A percentile compares a stretch with the other conserved stretches of the same genome.
phyloP scores from a whole-genome alignment of 2,888 invertebrate genomes.

The Palloptera scutellata region DNA sequence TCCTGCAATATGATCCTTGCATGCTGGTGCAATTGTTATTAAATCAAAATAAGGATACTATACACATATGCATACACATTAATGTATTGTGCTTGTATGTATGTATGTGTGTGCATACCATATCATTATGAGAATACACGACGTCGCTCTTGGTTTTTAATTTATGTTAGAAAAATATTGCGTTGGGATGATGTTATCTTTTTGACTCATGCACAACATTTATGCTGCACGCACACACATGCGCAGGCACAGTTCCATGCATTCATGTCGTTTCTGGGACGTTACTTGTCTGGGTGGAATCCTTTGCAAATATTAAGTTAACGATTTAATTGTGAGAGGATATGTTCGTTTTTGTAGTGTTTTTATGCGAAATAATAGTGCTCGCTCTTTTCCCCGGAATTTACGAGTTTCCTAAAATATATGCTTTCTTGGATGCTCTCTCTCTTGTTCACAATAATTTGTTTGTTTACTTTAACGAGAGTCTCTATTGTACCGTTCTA shows the following conservation, averaged over 20 bases:
- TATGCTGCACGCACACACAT: background rate
- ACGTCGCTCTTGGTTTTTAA: background rate
- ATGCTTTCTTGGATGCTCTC: background rate
- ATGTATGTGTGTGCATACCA: background rate
- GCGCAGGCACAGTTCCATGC: background rate
- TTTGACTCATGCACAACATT: background rate
- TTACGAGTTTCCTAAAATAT: background rate
- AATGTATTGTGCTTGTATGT: slow-evolving; percentile 1
- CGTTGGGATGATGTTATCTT: background rate
- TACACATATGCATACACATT: background rate
- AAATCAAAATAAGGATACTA: background rate
- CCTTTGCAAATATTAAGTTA: background rate
- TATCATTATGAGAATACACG: background rate
- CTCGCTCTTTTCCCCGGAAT: slow-evolving; percentile 39
- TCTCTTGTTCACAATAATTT: background rate
- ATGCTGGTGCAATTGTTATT: slow-evolving; percentile 2
- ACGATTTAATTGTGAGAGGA: background rate
- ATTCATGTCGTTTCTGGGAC: too few species aligned
- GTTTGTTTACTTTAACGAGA: slow-evolving; percentile 8
- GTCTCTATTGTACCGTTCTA: background rate
- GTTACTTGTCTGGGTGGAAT: too few species aligned
- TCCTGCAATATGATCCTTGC: slow-evolving; percentile 2
- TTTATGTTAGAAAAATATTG: background rate
- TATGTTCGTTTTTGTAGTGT: slow-evolving; percentile 2
- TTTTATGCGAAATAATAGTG: slow-evolving; percentile 35